phyloP scores from a whole-genome alignment of 2,113 vertebrate species.

The Atherinomorus stipes region DNA sequence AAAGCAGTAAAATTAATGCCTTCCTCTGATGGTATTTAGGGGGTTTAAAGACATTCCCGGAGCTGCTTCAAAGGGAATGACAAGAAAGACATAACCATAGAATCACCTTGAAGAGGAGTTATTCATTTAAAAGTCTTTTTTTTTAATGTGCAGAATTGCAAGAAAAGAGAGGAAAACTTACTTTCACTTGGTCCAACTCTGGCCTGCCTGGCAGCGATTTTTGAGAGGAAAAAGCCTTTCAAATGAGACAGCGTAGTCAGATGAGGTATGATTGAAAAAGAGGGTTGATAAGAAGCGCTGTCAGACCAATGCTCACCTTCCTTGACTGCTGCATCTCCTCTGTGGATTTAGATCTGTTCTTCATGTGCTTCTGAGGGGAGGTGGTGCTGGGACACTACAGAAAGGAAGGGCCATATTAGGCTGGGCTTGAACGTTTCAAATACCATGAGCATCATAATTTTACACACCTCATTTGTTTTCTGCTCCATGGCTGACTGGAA shows the following conservation, averaged over 20 bases:
- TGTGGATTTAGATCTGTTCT: slow-evolving; percentile 87
- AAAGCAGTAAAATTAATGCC: slow-evolving; percentile 8
- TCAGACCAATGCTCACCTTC: slow-evolving; percentile 76
- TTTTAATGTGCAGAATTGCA: not conserved
- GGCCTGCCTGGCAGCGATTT: slow-evolving; percentile 86
- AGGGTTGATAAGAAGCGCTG: not conserved
- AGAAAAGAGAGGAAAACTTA: slow-evolving; percentile 39
- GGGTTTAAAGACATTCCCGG: not conserved
- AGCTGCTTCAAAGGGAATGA: not conserved
- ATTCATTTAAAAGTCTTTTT: not conserved
- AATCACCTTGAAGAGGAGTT: not conserved
- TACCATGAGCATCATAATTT: not conserved
- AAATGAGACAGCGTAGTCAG: not conserved
- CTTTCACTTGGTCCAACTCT: slow-evolving; percentile 84
- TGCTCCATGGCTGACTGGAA: slow-evolving; percentile 76
- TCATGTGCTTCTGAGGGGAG: slow-evolving; percentile 87
- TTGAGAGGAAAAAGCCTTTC: slow-evolving; percentile 85
- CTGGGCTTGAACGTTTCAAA: not conserved
- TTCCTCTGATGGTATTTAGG: not conserved
- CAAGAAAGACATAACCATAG: too few species aligned
- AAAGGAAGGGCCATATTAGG: slow-evolving; percentile 1
- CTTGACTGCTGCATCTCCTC: slow-evolving; percentile 86
- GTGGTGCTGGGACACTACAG: slow-evolving; percentile 74
- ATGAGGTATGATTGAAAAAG: not conserved
- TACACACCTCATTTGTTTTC: slow-evolving; percentile 75